A percentile compares a stretch with the other conserved stretches of the same genome.
phyloP scores from a whole-genome alignment of 1,140 invertebrate species.

The Caerostris darwini region DNA sequence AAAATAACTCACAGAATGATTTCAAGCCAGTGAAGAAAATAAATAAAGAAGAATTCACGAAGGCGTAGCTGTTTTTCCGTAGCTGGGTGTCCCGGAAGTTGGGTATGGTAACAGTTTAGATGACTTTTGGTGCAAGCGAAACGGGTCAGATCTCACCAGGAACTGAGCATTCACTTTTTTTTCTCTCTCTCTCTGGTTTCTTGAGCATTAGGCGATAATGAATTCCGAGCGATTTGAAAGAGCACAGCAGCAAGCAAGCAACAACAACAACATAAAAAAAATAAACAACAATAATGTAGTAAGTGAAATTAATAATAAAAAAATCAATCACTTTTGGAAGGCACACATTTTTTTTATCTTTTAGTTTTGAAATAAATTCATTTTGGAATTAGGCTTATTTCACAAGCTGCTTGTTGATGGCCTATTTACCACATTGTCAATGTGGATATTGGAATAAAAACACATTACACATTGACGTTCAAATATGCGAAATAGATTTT shows the following conservation, averaged over 20 bases:
- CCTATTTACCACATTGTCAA: conserved; percentile 13
- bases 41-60: background rate
- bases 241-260: background rate
- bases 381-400: conserved; percentile 23
- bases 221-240: background rate
- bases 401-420: conserved; percentile 16
- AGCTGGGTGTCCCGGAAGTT: conserved; percentile 50
- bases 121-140: conserved; percentile 1
- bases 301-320: background rate
- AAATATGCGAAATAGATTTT: background rate
- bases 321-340: background rate
- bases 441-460: conserved; percentile 7
- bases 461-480: background rate
- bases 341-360: background rate
- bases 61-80: conserved; percentile 37
- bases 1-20: background rate
- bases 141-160: conserved; percentile 39
- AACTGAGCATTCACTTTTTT: conserved; percentile 28
- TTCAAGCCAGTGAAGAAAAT: background rate
- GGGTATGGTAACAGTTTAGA: conserved; percentile 27
- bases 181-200: background rate
- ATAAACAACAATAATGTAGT: background rate
- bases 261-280: background rate
- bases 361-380: conserved; percentile 6
- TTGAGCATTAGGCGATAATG: conserved; percentile 30